Evolutionary conservation across 2,888 invertebrate genomes (phyloP), one percentile per base, ranked within the genome.

Genomic region (Nemotelus nigrinus): DNA sequence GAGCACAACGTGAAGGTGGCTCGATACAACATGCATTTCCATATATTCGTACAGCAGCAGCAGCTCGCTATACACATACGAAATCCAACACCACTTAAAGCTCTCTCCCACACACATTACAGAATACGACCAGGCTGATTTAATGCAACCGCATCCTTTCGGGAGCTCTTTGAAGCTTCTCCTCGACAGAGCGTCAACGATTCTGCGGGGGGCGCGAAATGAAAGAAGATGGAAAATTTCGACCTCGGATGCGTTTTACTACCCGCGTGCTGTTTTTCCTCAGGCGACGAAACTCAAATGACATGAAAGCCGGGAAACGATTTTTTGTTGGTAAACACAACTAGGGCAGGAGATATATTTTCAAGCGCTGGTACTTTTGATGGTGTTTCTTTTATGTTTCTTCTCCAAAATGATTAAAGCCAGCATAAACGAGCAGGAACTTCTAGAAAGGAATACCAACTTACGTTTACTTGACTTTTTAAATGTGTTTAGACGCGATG

Each of bases 61-160:
- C 25, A 25, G 25, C 25, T 25, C 25, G 25, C 5, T 25, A 44
- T 47, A 58, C 47, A 7, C 4, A 3, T 67, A 48, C 7, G n/a
- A 8, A 3, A 68, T 25, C 25, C 68, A 41, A 68, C 43, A 68
- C 68, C 48, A 48, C 25, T 63, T 7, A 39, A 63, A 60, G 60
- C 58, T 72, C 43, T 71, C 43, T 58, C 58, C 60, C 72, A n/a
- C n/a, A 74, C 70, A 70, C 70, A 53, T 39, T 70, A n/a, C 63
- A 60, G 63, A 74, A 74, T 74, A 60, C 60, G 50, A 50, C 43
- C 74, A 74, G 41, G 60, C 74, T 74, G 63, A 74, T 60, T 74
- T 74, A 74, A 60, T 74, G 74, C 74, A 74, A 74, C 74, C 74
- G 74, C 74, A 74, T 74, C 74, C 74, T 48, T 47, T n/a, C 44